Base-by-base conservation (phyloP, 2,888 invertebrate genomes). In the Dromius quadrimaculatus region DNA sequence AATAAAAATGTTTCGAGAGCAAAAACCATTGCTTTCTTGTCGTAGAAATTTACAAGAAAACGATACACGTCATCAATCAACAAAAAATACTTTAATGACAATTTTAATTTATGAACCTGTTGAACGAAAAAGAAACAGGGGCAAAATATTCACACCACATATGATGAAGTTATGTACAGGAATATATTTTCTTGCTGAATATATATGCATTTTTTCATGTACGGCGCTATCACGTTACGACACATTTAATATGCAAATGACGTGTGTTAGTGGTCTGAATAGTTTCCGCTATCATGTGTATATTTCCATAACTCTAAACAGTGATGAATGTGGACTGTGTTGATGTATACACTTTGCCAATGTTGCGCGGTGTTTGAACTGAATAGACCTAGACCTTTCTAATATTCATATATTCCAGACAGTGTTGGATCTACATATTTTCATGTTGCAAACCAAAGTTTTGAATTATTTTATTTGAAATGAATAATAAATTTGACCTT, bases 241-340 rank as follows among this genome's bases (percentile, higher is more conserved):
- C 36, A 64, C 50, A 64, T 64, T 50, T 64, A 50, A 64, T 47
- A 47, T 64, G 64, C 64, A 64, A 64, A 64, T 64, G 19, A 64
- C 50, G 50, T 50, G 64, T 50, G 45, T 63, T 63, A 63, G 63
- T 63, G 45, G 63, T 41, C 22, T 28, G 63, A 28, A 63, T 63
- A 43, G 63, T 63, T 63, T 23, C 63, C 41, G 43, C 63, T 43
- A 63, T 63, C 63, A 63, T 43, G 43, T 32, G 22, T 23, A 43
- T 41, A 63, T 63, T 63, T 43, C 63, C 63, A 63, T 63, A 63
- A 61, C 38, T 17, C 20, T 36, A 20, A 62, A 57, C 59, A 59
- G 34, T 59, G 59, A 59, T 59, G 59, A 11, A 59, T 59, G 20
- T 59, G 47, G 22, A n/a, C 13, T 22, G 45, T 23, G 47, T 50